These are phyloP conservation scores for Tychaedon coryphoeus DNA, from an alignment of 2,113 vertebrate genomes.

Conservation along the genomic window DNA sequence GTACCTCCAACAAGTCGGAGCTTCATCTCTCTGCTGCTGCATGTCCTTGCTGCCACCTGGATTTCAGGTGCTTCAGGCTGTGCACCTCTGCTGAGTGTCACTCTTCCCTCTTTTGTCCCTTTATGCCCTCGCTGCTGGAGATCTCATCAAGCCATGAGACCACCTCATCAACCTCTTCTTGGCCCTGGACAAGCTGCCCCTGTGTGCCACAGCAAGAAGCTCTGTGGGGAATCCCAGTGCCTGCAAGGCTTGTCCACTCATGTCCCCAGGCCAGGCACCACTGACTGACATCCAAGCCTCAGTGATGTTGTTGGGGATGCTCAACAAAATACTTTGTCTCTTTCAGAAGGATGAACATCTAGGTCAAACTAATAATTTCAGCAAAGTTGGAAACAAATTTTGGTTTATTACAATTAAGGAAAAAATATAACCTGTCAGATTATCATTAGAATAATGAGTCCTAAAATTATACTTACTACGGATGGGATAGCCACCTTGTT, in stretches of 20 bases:
- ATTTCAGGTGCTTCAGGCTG: neutral
- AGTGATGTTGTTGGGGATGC: neutral
- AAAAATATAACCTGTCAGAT: neutral
- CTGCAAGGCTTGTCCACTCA: neutral
- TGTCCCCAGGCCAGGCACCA: neutral
- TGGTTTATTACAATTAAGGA: neutral
- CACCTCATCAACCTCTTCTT: neutral
- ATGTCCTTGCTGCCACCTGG: neutral
- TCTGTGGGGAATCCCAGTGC: neutral
- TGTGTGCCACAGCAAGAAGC: neutral
- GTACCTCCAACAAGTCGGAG: neutral
- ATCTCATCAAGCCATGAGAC: neutral
- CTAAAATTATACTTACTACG: neutral
- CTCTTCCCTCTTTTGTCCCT: neutral
- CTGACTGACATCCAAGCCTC: neutral
- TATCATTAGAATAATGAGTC: neutral
- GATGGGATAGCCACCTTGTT: neutral
- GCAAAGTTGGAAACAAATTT: neutral
- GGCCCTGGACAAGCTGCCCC: neutral
- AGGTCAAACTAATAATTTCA: neutral
- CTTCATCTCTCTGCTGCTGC: neutral
- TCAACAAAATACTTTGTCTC: neutral
- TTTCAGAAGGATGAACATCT: neutral
- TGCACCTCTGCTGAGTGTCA: neutral
- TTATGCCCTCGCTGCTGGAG: neutral